These are phyloP conservation scores for Apostichopus californicus DNA, from an alignment of 35 echinoderm and acorn worm genomes.

Conservation along the genomic window DNA sequence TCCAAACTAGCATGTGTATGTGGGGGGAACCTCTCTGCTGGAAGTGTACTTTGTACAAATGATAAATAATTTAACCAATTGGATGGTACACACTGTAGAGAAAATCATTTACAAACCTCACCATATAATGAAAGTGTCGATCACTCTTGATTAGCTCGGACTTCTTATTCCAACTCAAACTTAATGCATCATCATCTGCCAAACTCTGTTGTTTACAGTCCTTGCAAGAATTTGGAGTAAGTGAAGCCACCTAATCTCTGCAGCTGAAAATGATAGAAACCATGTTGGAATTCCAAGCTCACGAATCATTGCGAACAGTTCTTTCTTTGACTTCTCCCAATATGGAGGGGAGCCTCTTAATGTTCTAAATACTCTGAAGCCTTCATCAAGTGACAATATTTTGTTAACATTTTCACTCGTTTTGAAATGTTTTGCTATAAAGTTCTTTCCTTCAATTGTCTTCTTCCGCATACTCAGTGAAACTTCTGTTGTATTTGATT, in stretches of 20 bases:
- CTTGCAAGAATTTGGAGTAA: constrained; percentile 50
- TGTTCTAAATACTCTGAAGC: no score
- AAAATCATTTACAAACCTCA: constrained; percentile 58
- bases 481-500: no score
- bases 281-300: no score
- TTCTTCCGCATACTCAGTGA: no score
- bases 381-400: no score
- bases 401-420: no score
- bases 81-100: constrained; percentile 50
- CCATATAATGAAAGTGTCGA: constrained; percentile 55
- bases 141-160: constrained; percentile 57
- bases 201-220: constrained; percentile 44
- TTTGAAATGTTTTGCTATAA: no score
- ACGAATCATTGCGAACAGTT: constrained; percentile 30
- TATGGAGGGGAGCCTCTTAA: no score
- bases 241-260: background rate
- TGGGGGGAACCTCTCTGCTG: constrained; percentile 64
- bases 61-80: constrained; percentile 52
- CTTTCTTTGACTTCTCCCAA: no score
- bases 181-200: constrained; percentile 43
- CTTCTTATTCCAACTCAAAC: constrained; percentile 66
- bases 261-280: constrained; percentile 46
- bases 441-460: no score
- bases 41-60: constrained; percentile 64
- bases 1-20: constrained; percentile 65